These are phyloP conservation scores for Callosobruchus maculatus DNA, from an alignment of 2,888 invertebrate genomes.

Conservation along the genomic window DNA sequence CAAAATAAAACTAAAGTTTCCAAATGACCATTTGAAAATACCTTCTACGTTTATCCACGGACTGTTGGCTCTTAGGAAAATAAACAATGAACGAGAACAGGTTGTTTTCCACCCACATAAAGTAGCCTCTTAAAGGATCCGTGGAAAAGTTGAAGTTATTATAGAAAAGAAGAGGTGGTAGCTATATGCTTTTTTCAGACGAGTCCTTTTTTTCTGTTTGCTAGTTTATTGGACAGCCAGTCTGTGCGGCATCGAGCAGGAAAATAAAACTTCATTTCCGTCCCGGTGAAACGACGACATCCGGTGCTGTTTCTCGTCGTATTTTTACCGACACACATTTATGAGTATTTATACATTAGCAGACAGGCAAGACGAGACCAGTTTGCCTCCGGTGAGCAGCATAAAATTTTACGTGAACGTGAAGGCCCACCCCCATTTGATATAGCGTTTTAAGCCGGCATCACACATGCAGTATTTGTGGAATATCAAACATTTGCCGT, in stretches of 20 bases:
- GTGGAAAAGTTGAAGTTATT: no score
- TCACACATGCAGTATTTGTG: no score
- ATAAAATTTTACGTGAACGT: background rate
- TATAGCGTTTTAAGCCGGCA: no score
- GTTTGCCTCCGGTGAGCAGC: background rate
- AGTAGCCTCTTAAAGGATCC: no score
- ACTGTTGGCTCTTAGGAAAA: no score
- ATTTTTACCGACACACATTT: background rate
- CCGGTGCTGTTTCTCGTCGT: background rate
- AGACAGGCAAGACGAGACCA: background rate
- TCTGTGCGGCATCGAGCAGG: background rate
- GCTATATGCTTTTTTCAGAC: background rate
- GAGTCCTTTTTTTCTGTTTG: background rate
- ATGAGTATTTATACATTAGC: background rate
- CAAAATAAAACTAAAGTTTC: no score
- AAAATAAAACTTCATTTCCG: background rate
- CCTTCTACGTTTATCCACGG: no score
- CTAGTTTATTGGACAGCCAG: background rate
- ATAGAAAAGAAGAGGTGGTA: no score
- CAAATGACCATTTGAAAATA: no score
- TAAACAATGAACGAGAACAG: no score
- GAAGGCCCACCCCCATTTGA: background rate
- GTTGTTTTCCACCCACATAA: no score
- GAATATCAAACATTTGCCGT: no score
- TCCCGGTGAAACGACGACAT: background rate